A percentile compares a stretch with the other conserved stretches of the same genome.
These are phyloP conservation scores for Zapornia atra DNA, from an alignment of 2,113 vertebrate species.

Conservation along the genomic window DNA sequence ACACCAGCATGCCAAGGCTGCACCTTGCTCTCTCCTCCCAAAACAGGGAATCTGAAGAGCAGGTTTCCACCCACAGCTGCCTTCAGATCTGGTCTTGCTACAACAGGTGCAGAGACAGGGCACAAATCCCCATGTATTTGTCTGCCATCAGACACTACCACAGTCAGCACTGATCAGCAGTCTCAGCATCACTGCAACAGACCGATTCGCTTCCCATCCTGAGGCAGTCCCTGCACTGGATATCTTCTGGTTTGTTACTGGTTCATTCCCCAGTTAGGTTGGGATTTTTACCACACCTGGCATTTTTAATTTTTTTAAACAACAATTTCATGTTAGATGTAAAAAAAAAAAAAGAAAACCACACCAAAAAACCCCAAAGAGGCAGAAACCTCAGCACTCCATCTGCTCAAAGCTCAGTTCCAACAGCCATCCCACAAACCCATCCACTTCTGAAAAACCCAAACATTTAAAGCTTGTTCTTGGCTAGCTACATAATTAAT, in stretches of 20 bases:
- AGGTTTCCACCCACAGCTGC: background rate
- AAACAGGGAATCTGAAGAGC: background rate
- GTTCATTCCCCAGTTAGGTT: no score
- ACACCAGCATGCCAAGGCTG: background rate
- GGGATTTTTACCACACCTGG: background rate
- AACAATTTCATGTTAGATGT: background rate
- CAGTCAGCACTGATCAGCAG: background rate
- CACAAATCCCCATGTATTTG: background rate
- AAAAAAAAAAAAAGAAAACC: background rate
- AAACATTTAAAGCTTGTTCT: background rate
- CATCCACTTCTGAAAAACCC: background rate
- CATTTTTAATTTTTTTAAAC: background rate
- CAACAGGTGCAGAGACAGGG: background rate
- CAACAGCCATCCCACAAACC: background rate
- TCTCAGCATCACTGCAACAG: background rate
- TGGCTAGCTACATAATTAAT: background rate
- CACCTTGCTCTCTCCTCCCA: background rate
- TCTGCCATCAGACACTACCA: fast-evolving
- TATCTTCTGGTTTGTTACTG: background rate
- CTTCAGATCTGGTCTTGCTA: background rate
- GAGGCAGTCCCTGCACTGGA: fast-evolving
- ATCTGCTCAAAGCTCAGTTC: background rate
- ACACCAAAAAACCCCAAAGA: background rate
- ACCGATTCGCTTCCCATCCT: background rate
- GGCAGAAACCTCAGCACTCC: background rate